phyloP scores from a whole-genome alignment of 2,797 vertebrate species.

The Poeciliopsis gracilis region DNA sequence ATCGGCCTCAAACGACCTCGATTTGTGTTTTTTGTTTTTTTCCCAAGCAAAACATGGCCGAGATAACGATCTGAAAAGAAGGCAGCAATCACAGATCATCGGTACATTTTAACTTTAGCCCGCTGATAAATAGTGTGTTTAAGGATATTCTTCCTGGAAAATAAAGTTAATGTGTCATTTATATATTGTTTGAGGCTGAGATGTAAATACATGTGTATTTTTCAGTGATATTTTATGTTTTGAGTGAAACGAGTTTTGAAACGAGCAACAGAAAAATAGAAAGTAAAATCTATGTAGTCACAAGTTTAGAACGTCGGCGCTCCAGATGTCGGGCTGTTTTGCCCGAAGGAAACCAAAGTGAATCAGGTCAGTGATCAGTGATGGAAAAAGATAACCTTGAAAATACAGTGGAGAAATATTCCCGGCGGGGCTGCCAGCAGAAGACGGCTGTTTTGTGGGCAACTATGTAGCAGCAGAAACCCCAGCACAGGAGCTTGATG shows the following conservation, averaged over 20 bases:
- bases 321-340: neutral
- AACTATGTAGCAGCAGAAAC: neutral
- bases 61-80: conserved; percentile 31
- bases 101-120: conserved; percentile 34
- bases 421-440: neutral
- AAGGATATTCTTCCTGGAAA: neutral
- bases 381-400: neutral
- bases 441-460: neutral
- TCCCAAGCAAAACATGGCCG: conserved; percentile 34
- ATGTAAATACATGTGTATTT: no score
- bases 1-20: conserved; percentile 38
- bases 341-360: neutral
- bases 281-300: neutral
- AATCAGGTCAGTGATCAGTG: neutral
- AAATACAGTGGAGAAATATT: neutral
- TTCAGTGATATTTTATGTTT: no score
- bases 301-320: neutral
- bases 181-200: neutral
- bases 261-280: neutral
- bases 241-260: no score
- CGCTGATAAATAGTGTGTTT: conserved; percentile 32
- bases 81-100: conserved; percentile 22
- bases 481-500: neutral
- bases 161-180: neutral
- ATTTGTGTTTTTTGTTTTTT: conserved; percentile 19